Conservation (phyloP, 1,140 invertebrate genomes). For the Probaryconus sp. region DNA sequence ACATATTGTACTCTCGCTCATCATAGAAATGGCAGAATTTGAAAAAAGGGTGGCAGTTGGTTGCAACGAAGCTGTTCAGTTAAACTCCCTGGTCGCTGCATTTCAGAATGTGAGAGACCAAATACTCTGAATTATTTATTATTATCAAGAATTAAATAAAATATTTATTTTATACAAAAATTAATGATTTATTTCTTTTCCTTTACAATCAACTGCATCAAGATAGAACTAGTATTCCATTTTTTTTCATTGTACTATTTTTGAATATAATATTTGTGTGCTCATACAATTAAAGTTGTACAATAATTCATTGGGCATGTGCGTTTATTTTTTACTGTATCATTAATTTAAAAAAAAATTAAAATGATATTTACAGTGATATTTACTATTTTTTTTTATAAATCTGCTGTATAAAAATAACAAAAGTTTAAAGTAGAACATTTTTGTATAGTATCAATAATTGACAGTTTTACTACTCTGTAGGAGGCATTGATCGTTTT, state of each 20-base stretch:
- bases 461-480: background rate
- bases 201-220: too few relatives aligned
- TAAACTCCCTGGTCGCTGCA: slow-evolving; percentile 88
- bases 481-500: slow-evolving; percentile 54
- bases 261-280: too few relatives aligned
- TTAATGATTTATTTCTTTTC: too few relatives aligned
- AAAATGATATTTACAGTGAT: too few relatives aligned
- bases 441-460: slow-evolving; percentile 14
- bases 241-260: too few relatives aligned
- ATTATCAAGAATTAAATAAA: slow-evolving; percentile 20
- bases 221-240: too few relatives aligned
- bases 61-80: slow-evolving; percentile 89
- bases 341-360: slow-evolving; percentile 15
- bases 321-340: too few relatives aligned
- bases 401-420: slow-evolving; percentile 34
- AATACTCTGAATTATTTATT: slow-evolving; percentile 38
- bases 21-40: slow-evolving; percentile 90
- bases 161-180: slow-evolving; percentile 4
- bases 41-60: slow-evolving; percentile 88
- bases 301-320: too few relatives aligned
- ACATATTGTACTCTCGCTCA: slow-evolving; percentile 84
- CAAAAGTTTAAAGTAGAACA: slow-evolving; percentile 12
- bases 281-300: too few relatives aligned
- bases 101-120: slow-evolving; percentile 85
- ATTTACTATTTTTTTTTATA: slow-evolving; percentile 19